Evolutionary conservation across 2,797 vertebrate genomes (phyloP), one percentile per base, ranked within the genome.

Genomic region (Anguilla obscura): DNA sequence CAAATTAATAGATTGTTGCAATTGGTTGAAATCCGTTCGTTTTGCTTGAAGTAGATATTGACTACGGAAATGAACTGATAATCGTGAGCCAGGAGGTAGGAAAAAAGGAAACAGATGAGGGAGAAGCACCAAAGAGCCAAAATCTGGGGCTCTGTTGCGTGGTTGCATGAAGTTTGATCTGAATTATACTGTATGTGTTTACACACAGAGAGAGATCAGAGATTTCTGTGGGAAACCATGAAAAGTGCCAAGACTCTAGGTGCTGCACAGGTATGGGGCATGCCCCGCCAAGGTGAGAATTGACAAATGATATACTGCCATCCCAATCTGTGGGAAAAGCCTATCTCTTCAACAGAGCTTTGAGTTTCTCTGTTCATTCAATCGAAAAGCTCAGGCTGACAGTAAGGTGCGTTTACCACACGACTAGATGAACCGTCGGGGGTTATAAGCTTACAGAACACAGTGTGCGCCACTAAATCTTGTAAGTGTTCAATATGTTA

Each of bases 1-100:
- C 52, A 69, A 71, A 71, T 76, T 76, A 86, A 54, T 79, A 79
- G 66, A 86, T 14, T 56, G 50, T n/a, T 27, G 69, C 24, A 36
- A 86, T 79, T 76, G n/a, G 50, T 54, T 40, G 52, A 69, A 69
- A n/a, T 69, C 24, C n/a, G 14, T 63, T 36, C 18, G 12, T 82
- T 82, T 82, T 82, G 21, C 8, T 48, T 45, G 18, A 45, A 45
- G 48, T 45, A 82, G 18, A 45, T 18, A 50, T 40, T 82, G 40
- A n/a, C 40, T 6, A 82, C 21, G 79, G 48, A 3, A 2, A 50
- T 8, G 1, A 48, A 40, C 18, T 48, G 40, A 82, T 45, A 0
- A 80, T 80, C 40, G 21, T 45, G 40, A 21, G 36, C 21, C 79
- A 40, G 48, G 36, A 82, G 36, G 33, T 1, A 80, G 40, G 40